Base-by-base conservation (phyloP, 2,888 invertebrate species). In the Dolichomitus sp. region DNA sequence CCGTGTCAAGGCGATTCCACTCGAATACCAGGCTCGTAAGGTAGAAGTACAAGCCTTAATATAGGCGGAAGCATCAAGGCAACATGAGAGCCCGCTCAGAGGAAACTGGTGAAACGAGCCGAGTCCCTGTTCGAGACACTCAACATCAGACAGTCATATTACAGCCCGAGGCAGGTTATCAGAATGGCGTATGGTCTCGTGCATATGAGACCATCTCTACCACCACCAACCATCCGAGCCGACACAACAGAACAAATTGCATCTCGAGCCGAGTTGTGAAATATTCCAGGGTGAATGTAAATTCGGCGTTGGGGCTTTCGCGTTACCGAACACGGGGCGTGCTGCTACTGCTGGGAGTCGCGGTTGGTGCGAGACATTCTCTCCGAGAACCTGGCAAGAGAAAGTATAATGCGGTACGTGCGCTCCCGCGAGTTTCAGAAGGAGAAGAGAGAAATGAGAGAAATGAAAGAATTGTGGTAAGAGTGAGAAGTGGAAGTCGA, bases 241-340 rank as follows among this genome's bases (percentile, higher is more conserved):
- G 85, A 85, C 85, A 75, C 81, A 87, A 87, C 86, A 87, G 87
- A 89, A 90, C 88, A 88, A 90, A 91, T 90, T 89, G 88, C 87
- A 84, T 85, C 86, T 77, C 83, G 81, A 76, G 61, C 75, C 78
- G 77, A 76, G 81, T 86, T 85, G 85, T 80, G 86, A 87, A 87
- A 89, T 89, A 89, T 91, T 89, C 85, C 86, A 65, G 83, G 80
- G 84, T 81, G 87, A 88, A 89, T 90, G 87, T 88, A 89, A 90
- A 90, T 90, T 89, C 85, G 84, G 81, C 37, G 78, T 80, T 50
- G 30, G 23, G 37, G 52, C 63, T 77, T 73, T 68, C 65, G 19
- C 33, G 80, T 50, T 59, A 66, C 48, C 66, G 17, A 23, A 11
- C 54, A 23, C 45, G 50, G 48, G 54, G 7, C 17, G 54, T 70